phyloP scores from a whole-genome alignment of 2,888 invertebrate species.

The Lutraria lutraria region DNA sequence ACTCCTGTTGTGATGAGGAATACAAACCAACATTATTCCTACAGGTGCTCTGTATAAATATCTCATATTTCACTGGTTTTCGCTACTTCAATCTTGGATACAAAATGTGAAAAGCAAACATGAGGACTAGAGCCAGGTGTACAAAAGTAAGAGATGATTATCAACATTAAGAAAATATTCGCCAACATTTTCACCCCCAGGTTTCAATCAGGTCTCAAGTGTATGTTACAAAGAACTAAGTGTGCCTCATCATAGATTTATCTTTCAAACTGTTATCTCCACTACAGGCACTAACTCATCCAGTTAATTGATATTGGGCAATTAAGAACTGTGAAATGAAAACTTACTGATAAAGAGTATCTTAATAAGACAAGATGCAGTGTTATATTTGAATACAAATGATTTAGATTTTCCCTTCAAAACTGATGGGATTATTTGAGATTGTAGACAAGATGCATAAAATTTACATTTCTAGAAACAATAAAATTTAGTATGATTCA shows the following conservation, averaged over 20 bases:
- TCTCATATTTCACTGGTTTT: slow-evolving; percentile 35
- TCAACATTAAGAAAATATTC: slow-evolving; percentile 39
- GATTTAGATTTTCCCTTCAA: slow-evolving; percentile 12
- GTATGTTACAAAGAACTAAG: slow-evolving; percentile 40
- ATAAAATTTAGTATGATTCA: slow-evolving; percentile 12
- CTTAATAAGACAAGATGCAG: slow-evolving; percentile 29
- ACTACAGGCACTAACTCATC: slow-evolving; percentile 46
- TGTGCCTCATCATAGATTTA: slow-evolving; percentile 35
- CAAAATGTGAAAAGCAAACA: slow-evolving; percentile 29
- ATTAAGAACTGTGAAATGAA: slow-evolving; percentile 48
- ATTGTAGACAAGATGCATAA: slow-evolving; percentile 23
- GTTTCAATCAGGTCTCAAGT: not conserved
- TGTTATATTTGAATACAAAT: slow-evolving; percentile 12
- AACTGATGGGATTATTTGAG: not conserved
- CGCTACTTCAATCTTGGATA: slow-evolving; percentile 32
- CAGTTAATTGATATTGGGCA: slow-evolving; percentile 49
- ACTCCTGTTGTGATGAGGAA: slow-evolving; percentile 5
- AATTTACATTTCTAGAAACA: slow-evolving; percentile 23
- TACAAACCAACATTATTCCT: slow-evolving; percentile 29
- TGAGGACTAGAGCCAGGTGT: slow-evolving; percentile 58
- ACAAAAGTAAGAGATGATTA: slow-evolving; percentile 42
- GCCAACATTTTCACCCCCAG: slow-evolving; percentile 21
- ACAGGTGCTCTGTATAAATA: slow-evolving; percentile 43
- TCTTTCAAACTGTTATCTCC: slow-evolving; percentile 24
- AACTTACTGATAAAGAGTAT: slow-evolving; percentile 35